Conservation (phyloP, 2,888 invertebrate species). For the Andrena praecox region DNA sequence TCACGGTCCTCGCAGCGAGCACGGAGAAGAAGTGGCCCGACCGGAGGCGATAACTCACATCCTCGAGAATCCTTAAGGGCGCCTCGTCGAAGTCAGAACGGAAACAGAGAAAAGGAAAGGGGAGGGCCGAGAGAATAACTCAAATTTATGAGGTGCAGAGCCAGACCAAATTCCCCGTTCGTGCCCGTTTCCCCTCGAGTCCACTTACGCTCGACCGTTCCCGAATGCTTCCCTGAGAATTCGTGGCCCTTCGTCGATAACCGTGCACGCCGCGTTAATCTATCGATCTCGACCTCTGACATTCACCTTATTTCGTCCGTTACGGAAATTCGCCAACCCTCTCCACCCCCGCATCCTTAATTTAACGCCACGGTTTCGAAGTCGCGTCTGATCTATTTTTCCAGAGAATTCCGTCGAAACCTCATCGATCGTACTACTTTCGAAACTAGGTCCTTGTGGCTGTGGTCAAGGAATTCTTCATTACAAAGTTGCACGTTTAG, state of each 20-base stretch:
- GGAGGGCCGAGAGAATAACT: slow-evolving; percentile 79
- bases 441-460: background rate
- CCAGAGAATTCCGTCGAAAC: background rate
- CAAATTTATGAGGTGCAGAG: slow-evolving; percentile 82
- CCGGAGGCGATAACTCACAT: slow-evolving; percentile 72
- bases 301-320: slow-evolving; percentile 24
- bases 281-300: slow-evolving; percentile 39
- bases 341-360: background rate
- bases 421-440: slow-evolving; percentile 4
- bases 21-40: slow-evolving; percentile 46
- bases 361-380: background rate
- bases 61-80: slow-evolving; percentile 71
- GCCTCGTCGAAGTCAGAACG: slow-evolving; percentile 68
- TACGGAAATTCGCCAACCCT: slow-evolving; percentile 23
- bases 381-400: background rate
- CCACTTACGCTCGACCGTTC: slow-evolving; percentile 77
- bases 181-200: slow-evolving; percentile 79
- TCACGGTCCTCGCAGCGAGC: slow-evolving; percentile 36
- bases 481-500: background rate
- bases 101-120: slow-evolving; percentile 60
- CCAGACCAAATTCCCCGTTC: slow-evolving; percentile 81
- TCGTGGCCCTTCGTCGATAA: slow-evolving; percentile 43
- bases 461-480: background rate
- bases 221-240: slow-evolving; percentile 55
- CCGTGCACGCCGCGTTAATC: slow-evolving; percentile 41